Conservation (phyloP, 2,113 vertebrate species). For the Lasiurus cinereus region DNA sequence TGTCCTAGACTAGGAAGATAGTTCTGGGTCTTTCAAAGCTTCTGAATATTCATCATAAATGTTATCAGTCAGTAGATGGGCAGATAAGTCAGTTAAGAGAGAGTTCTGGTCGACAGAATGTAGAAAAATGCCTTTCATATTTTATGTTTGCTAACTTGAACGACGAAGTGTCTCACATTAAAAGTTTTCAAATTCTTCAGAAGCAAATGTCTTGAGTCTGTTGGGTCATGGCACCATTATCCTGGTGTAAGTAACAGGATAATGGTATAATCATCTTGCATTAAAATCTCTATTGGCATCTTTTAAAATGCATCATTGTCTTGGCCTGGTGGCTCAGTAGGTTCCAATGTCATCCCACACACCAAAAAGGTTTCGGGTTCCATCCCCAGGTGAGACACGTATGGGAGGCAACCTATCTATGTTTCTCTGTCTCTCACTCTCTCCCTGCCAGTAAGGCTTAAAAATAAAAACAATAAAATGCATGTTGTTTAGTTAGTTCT, state of each 20-base stretch:
- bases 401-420: too few relatives aligned
- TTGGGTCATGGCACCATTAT: not conserved
- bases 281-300: not conserved
- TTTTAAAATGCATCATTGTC: slow-evolving; percentile 4
- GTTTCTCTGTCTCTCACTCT: too few relatives aligned
- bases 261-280: not conserved
- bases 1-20: not conserved
- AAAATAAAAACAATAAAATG: too few relatives aligned
- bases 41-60: not conserved
- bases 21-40: slow-evolving; percentile 28
- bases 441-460: too few relatives aligned
- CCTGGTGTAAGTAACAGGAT: not conserved
- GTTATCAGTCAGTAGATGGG: not conserved
- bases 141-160: not conserved
- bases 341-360: too few relatives aligned
- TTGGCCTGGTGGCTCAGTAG: too few relatives aligned
- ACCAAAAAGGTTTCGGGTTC: too few relatives aligned
- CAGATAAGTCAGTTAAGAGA: not conserved
- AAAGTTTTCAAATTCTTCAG: not conserved
- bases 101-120: not conserved
- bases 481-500: not conserved
- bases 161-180: not conserved
- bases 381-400: too few relatives aligned
- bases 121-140: slow-evolving; percentile 34
- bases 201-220: not conserved